Conservation (phyloP, 2,797 vertebrate species). For the Rhadinocentrus ornatus region DNA sequence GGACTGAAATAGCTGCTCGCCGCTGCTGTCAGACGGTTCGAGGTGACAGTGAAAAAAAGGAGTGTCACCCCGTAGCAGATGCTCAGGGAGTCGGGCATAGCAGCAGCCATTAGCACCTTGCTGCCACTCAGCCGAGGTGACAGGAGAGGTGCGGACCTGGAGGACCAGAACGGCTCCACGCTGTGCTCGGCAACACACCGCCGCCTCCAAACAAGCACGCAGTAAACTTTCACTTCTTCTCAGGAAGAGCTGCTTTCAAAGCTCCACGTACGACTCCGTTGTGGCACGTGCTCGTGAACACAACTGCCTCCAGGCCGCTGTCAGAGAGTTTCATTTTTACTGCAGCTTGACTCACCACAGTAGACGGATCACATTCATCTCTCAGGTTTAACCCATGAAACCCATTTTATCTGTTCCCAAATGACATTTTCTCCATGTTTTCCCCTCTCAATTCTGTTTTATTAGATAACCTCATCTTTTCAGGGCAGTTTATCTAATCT, state of each 20-base stretch:
- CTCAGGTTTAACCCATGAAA: neutral
- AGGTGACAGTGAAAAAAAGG: constrained; percentile 76
- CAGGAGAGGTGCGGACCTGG: constrained; percentile 73
- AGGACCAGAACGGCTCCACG: constrained; percentile 56
- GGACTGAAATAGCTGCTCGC: constrained; percentile 69
- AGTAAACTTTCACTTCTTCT: constrained; percentile 64
- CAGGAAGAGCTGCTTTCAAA: constrained; percentile 39
- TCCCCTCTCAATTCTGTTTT: no score
- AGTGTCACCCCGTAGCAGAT: constrained; percentile 83
- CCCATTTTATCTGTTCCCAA: no score
- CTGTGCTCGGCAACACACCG: constrained; percentile 60
- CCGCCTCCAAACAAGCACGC: constrained; percentile 48
- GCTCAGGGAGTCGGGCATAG: constrained; percentile 77
- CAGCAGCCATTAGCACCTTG: constrained; percentile 85
- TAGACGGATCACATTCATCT: neutral
- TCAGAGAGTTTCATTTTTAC: constrained; percentile 62
- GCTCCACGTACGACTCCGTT: constrained; percentile 28
- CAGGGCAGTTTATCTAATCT: no score
- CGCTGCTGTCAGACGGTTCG: constrained; percentile 70
- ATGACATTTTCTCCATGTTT: no score
- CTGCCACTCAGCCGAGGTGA: constrained; percentile 80
- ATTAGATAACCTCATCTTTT: no score
- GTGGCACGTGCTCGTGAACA: constrained; percentile 56
- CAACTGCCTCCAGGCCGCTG: constrained; percentile 69
- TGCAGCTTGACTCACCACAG: no score